phyloP scores from a whole-genome alignment of 2,888 invertebrate species.

The Philereme vetulata region DNA sequence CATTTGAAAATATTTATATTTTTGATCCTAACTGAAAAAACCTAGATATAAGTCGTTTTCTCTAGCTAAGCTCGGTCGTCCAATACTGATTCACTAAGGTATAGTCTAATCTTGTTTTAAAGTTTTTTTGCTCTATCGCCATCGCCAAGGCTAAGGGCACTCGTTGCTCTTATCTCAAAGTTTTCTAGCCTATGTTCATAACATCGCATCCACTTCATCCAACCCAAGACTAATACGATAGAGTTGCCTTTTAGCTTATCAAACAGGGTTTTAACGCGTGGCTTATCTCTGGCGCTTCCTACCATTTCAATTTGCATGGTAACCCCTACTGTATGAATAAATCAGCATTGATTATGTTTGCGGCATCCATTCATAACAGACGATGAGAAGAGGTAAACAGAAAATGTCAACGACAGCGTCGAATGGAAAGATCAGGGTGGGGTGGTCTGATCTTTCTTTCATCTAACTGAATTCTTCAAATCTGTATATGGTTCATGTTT shows the following conservation, averaged over 20 bases:
- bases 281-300: slow-evolving; percentile 30
- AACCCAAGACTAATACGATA: neutral
- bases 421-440: neutral
- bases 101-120: neutral
- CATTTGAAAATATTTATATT: neutral
- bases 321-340: slow-evolving; percentile 37
- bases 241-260: slow-evolving; percentile 19
- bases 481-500: too few species aligned
- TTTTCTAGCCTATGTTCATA: neutral
- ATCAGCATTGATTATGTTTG: slow-evolving; percentile 34
- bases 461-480: too few species aligned
- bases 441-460: too few species aligned
- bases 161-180: neutral
- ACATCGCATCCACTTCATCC: neutral
- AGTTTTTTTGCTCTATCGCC: neutral
- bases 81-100: neutral
- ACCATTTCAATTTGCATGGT: slow-evolving; percentile 33
- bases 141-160: neutral
- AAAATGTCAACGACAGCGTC: neutral
- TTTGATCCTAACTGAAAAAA: neutral
- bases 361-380: slow-evolving; percentile 21
- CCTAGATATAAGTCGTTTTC: too few species aligned
- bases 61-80: too few species aligned
- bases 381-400: slow-evolving; percentile 6
- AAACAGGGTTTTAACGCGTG: slow-evolving; percentile 25